A percentile compares a stretch with the other conserved stretches of the same genome.
phyloP scores from a whole-genome alignment of 2,113 vertebrate genomes.

The Hypanus sabinus region DNA sequence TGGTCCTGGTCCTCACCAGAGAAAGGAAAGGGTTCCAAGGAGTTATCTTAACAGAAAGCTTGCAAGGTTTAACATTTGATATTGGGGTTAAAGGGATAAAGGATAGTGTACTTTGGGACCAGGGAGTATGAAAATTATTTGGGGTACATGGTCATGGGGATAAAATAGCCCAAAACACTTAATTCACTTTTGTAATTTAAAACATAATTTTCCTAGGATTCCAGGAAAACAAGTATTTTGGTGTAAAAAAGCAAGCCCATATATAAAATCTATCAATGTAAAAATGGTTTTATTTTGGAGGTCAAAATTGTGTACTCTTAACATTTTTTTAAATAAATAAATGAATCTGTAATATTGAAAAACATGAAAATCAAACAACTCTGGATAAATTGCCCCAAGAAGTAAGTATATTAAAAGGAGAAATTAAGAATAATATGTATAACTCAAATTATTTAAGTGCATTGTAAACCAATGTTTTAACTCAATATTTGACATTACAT shows the following conservation, averaged over 20 bases:
- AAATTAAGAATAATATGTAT: not conserved
- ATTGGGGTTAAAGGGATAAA: not conserved
- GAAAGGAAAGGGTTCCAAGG: no score
- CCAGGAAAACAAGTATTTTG: not conserved
- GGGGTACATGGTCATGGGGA: not conserved
- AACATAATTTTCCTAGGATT: not conserved
- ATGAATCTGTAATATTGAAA: not conserved
- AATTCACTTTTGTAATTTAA: not conserved
- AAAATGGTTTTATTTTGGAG: no score
- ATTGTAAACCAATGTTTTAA: not conserved
- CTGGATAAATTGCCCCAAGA: not conserved
- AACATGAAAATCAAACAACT: not conserved
- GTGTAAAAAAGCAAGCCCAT: not conserved
- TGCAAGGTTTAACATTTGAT: not conserved
- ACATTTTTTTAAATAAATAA: not conserved
- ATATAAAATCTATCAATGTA: not conserved
- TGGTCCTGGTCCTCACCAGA: no score
- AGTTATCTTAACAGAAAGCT: not conserved
- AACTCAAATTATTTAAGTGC: not conserved
- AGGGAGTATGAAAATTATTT: not conserved
- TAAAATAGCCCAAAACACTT: not conserved
- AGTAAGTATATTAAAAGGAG: not conserved
- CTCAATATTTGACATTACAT: conserved; percentile 11
- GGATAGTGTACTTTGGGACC: not conserved
- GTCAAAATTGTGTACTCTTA: not conserved